Evolutionary conservation across 2,113 vertebrate species (phyloP), one percentile per base, ranked within the genome.

Genomic region (Macaca mulatta): DNA sequence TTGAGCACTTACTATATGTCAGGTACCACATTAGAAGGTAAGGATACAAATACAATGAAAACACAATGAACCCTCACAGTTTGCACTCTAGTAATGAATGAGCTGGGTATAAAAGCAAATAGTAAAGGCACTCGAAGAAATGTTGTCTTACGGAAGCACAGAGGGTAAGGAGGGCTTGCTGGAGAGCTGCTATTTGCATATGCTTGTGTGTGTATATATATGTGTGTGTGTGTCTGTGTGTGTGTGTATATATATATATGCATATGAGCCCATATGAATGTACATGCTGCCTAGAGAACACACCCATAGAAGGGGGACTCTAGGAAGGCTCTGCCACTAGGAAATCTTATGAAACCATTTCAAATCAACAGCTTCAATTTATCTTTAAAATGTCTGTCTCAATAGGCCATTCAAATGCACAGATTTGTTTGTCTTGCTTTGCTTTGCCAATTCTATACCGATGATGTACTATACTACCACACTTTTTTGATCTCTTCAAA

Each of bases 141-240:
- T 45, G 8, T 4, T 25, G 7, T 22, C 3, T 18, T 57, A 30
- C 4, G 0, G n/a, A 30, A 67, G 35, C 30, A 70, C 40, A 13
- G 61, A n/a, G 17, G 13, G 4, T 5, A 4, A 69, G 74, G 22
- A 77, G 25, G 35, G 8, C 11, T 85, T 48, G 55, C 78, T 57
- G 6, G 13, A n/a, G 22, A 17, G 8, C 12, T 3, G 32, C 14
- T 0, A 0, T 57, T 9, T 83, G 13, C 40, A 8, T 52, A 4
- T 67, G 40, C 12, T 50, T 50, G 48, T 14, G 11, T 18, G 16
- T 10, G 5, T 35, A 16, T 45, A 35, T 27, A 16, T 27, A 0
- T 0, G 1, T 9, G 27, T 11, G 16, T 64, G 10, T 12, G 11
- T 30, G 5, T 18, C 8, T 45, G 8, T 12, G 27, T 8, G 16